Evolutionary conservation across 2,888 invertebrate species (phyloP), one percentile per base, ranked within the genome.

Genomic region (Drosophila longiperda): DNA sequence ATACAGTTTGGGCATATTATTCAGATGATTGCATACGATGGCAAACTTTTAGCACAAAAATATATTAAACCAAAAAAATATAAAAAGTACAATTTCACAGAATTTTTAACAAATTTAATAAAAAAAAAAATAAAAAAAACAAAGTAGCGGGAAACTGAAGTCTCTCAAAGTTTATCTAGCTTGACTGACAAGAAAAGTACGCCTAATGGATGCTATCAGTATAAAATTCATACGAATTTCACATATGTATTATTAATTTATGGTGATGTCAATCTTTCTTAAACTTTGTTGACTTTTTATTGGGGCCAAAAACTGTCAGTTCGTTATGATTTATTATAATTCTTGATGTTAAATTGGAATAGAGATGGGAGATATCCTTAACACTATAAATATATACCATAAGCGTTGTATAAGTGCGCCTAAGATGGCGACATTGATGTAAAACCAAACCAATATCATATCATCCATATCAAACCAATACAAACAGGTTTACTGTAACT

Each of bases 101-200:
- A 75, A 67, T 53, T 81, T 54, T 77, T 72, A 81, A 74, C 66
- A 66, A 73, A 74, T 79, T 69, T 61, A 81, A 79, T 63, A 60
- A 40, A 77, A 81, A 79, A 66, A 73, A 83, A 79, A 66, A 73
- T 81, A 79, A 5, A 29, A 63, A 58, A 40, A 77, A 79, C 77
- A 66, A 73, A 63, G 58, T 53, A 61, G 52, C 36, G 64, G 53
- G 29, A 23, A 38, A 38, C 17, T 50, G 38, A n/a, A 45, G 45
- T 23, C 20, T 8, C 8, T 0, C 5, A 66, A 54, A 48, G 34
- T 38, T 40, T 32, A n/a, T 11, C 23, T 54, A 11, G 23, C 23
- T 23, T 40, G 29, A 15, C 42, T 32, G 29, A 40, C 57, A 23
- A 12, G 11, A 17, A 40, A 33, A 60, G 33, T 42, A 40, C 33